phyloP scores from a whole-genome alignment of 2,888 invertebrate genomes.

The Pseudolycoriella hygida region DNA sequence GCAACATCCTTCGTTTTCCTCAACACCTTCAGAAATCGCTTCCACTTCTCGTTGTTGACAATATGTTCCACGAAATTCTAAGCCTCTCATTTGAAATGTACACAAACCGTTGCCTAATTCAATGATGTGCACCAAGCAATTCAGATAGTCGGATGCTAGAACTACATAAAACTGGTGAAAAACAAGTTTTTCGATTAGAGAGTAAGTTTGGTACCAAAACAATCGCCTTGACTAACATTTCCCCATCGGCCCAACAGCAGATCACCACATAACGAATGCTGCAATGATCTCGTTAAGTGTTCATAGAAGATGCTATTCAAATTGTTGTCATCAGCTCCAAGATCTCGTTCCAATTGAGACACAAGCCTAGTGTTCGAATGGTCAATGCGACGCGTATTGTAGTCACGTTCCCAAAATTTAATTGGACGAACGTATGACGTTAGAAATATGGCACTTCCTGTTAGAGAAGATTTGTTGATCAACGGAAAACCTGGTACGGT shows the following conservation, averaged over 20 bases:
- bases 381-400: slow-evolving; percentile 92
- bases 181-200: neutral
- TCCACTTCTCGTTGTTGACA: slow-evolving; percentile 98
- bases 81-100: slow-evolving; percentile 92
- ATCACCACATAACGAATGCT: slow-evolving; percentile 90
- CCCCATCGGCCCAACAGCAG: slow-evolving; percentile 90
- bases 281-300: slow-evolving; percentile 88
- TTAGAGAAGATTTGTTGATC: slow-evolving; percentile 18
- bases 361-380: slow-evolving; percentile 92
- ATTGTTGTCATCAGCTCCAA: slow-evolving; percentile 91
- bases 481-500: neutral
- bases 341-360: slow-evolving; percentile 84
- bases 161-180: slow-evolving; percentile 40
- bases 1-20: slow-evolving; percentile 43
- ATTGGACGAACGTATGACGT: slow-evolving; percentile 95
- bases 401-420: slow-evolving; percentile 98
- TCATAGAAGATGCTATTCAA: slow-evolving; percentile 99
- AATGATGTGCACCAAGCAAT: slow-evolving; percentile 93
- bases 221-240: slow-evolving; percentile 89
- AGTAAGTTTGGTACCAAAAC: slow-evolving; percentile 46
- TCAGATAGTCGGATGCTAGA: slow-evolving; percentile 92
- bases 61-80: slow-evolving; percentile 97
- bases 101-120: slow-evolving; percentile 96
- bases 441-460: slow-evolving; percentile 95
- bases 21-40: slow-evolving; percentile 76